phyloP scores from a whole-genome alignment of 2,888 invertebrate genomes.

The Polyommatus icarus region DNA sequence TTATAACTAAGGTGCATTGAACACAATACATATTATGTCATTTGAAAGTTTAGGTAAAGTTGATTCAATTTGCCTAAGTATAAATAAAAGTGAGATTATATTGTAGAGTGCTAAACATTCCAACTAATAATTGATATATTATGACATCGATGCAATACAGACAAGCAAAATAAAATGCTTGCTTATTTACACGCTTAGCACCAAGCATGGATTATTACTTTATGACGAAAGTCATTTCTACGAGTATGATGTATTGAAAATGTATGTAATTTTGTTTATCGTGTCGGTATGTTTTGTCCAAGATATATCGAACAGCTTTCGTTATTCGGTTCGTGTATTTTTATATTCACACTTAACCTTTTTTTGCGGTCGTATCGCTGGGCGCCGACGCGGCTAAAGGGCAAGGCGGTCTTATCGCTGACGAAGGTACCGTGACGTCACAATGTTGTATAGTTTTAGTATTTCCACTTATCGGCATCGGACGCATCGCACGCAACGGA shows the following conservation, averaged over 20 bases:
- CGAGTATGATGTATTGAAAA: not conserved
- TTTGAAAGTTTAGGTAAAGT: too few species aligned
- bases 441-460: constrained; percentile 30
- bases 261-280: not conserved
- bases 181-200: not conserved
- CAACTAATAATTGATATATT: not conserved
- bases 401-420: constrained; percentile 75
- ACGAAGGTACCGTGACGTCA: constrained; percentile 65
- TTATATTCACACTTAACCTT: constrained; percentile 30
- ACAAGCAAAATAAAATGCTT: not conserved
- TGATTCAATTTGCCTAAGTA: too few species aligned
- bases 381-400: constrained; percentile 59
- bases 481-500: too few species aligned
- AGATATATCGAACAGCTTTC: not conserved
- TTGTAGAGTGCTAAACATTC: not conserved
- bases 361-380: constrained; percentile 46
- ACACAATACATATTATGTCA: too few species aligned
- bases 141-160: not conserved
- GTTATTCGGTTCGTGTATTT: not conserved
- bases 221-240: not conserved
- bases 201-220: not conserved
- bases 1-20: too few species aligned
- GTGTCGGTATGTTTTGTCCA: too few species aligned
- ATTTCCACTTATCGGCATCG: not conserved
- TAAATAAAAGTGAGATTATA: not conserved